Percentiles rank a stretch among this genome's conserved stretches.
Evolutionary conservation across 2,888 invertebrate species (phyloP).

Genomic region (Geophilus truncorum): DNA sequence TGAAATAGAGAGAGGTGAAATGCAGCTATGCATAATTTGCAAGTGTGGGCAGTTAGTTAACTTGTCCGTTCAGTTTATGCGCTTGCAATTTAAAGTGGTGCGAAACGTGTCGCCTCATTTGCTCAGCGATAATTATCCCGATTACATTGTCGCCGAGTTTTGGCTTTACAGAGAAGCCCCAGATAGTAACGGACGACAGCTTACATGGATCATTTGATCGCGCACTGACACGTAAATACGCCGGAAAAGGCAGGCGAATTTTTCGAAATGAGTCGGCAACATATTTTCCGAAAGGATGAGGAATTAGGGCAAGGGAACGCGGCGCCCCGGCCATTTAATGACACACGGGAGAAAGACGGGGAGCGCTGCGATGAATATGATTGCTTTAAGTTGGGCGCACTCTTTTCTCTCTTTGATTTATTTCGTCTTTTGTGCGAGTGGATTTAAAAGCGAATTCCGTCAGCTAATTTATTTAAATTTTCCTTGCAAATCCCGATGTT

Average conservation of each 20-base stretch:
- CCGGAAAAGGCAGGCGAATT: not conserved
- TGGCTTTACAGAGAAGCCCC: not conserved
- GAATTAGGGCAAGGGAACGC: not conserved
- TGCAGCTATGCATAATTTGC: not conserved
- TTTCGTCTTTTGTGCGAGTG: not conserved
- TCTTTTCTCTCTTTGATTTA: constrained; percentile 3
- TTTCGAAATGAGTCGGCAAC: not conserved
- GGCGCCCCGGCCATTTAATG: not conserved
- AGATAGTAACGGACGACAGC: not conserved
- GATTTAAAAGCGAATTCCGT: constrained; percentile 13
- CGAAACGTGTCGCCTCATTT: constrained; percentile 14
- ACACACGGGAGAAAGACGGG: not conserved
- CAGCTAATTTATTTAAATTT: constrained; percentile 21
- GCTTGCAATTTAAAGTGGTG: not conserved
- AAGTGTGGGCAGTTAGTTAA: not conserved
- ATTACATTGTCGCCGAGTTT: constrained; percentile 3
- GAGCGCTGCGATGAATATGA: not conserved
- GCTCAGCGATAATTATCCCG: constrained; percentile 15
- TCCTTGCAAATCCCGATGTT: not conserved
- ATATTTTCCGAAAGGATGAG: not conserved
- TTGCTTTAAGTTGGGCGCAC: not conserved
- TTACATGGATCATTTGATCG: constrained; percentile 18
- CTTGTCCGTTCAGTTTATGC: constrained; percentile 15
- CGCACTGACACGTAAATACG: constrained; percentile 1
- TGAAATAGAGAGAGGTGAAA: not conserved